Conservation (phyloP, 30 jellyfish, hydroid and myxozoan species). For the Hydractinia echinata region DNA sequence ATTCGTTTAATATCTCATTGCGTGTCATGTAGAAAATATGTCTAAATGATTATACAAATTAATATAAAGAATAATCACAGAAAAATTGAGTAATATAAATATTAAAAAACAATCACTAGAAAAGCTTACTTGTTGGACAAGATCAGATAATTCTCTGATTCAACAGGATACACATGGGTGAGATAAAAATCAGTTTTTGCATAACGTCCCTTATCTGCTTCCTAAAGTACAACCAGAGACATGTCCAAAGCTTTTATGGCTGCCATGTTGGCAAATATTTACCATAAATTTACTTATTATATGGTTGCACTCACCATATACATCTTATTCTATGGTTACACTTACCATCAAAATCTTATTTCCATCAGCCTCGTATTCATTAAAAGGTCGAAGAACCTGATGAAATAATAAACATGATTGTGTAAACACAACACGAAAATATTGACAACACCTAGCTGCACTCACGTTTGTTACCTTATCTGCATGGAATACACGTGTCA, state of each 20-base stretch:
- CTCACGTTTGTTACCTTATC: constrained; percentile 50
- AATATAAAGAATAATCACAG: neutral
- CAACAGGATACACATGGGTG: constrained; percentile 69
- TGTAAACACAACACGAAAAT: constrained; percentile 4
- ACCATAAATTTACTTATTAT: neutral
- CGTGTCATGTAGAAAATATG: constrained; percentile 51
- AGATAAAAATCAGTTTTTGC: constrained; percentile 65
- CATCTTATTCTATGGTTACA: neutral
- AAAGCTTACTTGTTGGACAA: constrained; percentile 74
- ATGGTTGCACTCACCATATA: neutral
- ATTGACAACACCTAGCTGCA: neutral
- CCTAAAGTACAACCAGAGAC: constrained; percentile 33
- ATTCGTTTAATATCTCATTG: constrained; percentile 69
- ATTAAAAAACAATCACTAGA: neutral
- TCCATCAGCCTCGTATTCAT: constrained; percentile 71
- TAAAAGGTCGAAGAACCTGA: constrained; percentile 71
- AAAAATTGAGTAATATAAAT: neutral
- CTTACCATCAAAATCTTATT: constrained; percentile 54
- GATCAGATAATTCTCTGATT: constrained; percentile 42
- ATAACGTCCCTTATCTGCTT: constrained; percentile 78
- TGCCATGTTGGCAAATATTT: neutral
- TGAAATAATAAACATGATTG: neutral
- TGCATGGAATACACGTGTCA: constrained; percentile 94
- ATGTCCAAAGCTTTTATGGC: neutral
- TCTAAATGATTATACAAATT: constrained; percentile 36